A percentile compares a stretch with the other conserved stretches of the same genome.
Conservation (phyloP, 2,113 vertebrate species). For the Erythrocercus mccallii region DNA sequence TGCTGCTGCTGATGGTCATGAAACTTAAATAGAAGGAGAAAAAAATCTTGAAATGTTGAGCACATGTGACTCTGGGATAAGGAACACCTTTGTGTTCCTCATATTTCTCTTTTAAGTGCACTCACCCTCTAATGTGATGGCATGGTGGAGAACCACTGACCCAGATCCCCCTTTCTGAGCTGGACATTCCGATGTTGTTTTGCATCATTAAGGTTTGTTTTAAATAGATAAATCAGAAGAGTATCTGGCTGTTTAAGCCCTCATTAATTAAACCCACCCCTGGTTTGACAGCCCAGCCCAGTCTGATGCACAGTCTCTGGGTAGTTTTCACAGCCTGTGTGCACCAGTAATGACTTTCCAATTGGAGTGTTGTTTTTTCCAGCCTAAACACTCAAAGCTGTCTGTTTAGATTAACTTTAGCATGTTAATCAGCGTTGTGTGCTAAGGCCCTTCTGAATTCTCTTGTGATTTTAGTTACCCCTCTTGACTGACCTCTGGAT, state of each 20-base stretch:
- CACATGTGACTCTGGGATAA: neutral
- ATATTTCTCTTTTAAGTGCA: neutral
- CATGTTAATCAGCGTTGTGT: neutral
- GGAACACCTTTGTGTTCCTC: neutral
- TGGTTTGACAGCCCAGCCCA: constrained; percentile 18
- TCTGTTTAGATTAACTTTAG: constrained; percentile 42
- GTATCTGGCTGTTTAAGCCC: constrained; percentile 4
- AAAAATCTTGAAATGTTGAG: neutral
- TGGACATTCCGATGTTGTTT: neutral
- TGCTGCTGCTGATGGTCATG: neutral
- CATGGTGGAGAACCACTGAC: neutral
- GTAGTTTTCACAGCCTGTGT: constrained; percentile 32
- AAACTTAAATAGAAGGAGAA: neutral
- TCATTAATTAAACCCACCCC: constrained; percentile 28
- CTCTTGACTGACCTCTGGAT: constrained; percentile 57
- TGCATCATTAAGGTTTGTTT: neutral
- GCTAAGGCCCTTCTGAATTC: constrained; percentile 23
- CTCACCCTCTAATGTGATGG: neutral
- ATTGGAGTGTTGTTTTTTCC: constrained; percentile 20
- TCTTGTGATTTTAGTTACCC: constrained; percentile 65
- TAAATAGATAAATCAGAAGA: neutral
- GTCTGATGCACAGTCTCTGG: neutral
- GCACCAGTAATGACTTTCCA: constrained; percentile 39
- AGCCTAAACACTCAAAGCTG: constrained; percentile 27
- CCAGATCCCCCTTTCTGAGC: neutral